Conservation (phyloP, 1,140 invertebrate species). For the Pararge aegeria region DNA sequence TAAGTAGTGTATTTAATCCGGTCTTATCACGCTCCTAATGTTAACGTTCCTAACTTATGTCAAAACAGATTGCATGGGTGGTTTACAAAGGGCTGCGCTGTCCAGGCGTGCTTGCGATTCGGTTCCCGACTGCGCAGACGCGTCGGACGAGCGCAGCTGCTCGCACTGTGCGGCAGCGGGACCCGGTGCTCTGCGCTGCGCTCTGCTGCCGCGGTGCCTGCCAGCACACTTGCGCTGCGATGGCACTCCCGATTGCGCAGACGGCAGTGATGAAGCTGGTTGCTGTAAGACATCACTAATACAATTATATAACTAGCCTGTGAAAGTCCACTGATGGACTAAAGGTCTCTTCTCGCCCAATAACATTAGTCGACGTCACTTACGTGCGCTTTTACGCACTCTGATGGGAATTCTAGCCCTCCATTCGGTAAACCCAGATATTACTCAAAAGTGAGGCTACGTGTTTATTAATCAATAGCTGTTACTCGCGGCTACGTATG, state of each 20-base stretch:
- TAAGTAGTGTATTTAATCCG: too few species aligned
- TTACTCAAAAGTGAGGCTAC: too few species aligned
- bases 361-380: too few species aligned
- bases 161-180: slow-evolving; percentile 86
- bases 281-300: slow-evolving; percentile 83
- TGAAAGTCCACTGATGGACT: too few species aligned
- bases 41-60: slow-evolving; percentile 15
- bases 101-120: slow-evolving; percentile 91
- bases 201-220: slow-evolving; percentile 87
- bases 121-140: slow-evolving; percentile 90
- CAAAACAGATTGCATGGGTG: slow-evolving; percentile 83
- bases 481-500: too few species aligned
- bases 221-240: slow-evolving; percentile 87
- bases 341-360: too few species aligned
- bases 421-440: too few species aligned
- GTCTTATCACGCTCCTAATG: too few species aligned
- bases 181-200: slow-evolving; percentile 84
- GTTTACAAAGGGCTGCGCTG: slow-evolving; percentile 85
- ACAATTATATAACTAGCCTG: too few species aligned
- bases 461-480: too few species aligned
- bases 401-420: too few species aligned
- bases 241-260: slow-evolving; percentile 90
- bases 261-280: slow-evolving; percentile 91
- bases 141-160: slow-evolving; percentile 89
- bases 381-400: too few species aligned